Percentiles rank a stretch among this genome's conserved stretches.
Evolutionary conservation across 2,888 invertebrate species (phyloP).

Genomic region (Cosmopolites sordidus): DNA sequence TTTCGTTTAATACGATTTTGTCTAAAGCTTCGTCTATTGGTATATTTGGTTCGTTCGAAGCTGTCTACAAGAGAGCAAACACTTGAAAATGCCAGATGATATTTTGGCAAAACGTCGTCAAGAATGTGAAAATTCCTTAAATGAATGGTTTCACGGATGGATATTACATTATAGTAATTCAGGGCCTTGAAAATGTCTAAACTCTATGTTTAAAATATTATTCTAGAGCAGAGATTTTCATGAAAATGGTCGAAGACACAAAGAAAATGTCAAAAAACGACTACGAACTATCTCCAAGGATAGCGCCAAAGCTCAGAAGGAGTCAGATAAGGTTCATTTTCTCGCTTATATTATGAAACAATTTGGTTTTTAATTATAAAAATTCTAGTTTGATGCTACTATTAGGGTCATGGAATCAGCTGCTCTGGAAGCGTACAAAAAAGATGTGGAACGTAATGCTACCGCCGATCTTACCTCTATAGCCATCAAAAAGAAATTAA

Average conservation of each 20-base stretch:
- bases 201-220: constrained; percentile 5
- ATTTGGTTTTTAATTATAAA: no score
- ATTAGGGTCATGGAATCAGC: constrained; percentile 87
- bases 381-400: constrained; percentile 58
- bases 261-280: constrained; percentile 84
- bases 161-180: no score
- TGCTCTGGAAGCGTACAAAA: constrained; percentile 81
- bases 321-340: constrained; percentile 60
- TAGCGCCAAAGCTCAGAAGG: constrained; percentile 75
- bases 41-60: no score
- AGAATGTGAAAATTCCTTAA: no score
- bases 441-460: constrained; percentile 68
- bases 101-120: no score
- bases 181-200: no score
- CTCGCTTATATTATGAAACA: no score
- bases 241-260: constrained; percentile 88
- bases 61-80: no score
- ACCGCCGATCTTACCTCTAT: constrained; percentile 61
- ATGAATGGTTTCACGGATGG: no score
- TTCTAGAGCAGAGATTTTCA: constrained; percentile 89
- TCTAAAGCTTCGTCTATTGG: no score
- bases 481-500: constrained; percentile 44
- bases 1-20: no score
- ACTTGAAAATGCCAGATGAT: no score
- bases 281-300: constrained; percentile 80